Evolutionary conservation across 2,113 vertebrate species (phyloP), one percentile per base, ranked within the genome.

Genomic region (Carassius auratus): DNA sequence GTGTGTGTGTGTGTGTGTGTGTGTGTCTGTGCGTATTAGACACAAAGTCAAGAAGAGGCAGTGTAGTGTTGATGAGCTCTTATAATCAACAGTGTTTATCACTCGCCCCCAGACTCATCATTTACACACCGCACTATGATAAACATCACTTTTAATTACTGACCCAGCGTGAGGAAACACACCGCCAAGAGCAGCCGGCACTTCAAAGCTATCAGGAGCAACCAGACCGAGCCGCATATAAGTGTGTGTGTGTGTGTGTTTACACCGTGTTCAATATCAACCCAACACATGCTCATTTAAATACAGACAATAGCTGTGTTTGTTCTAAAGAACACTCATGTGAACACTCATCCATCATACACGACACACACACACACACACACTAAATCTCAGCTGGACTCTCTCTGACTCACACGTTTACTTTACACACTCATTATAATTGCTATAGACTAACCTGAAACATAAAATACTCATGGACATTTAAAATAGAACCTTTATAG

Each of bases 211-310:
- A 83, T 83, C 81, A 73, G 66, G 33, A 42, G 21, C 12, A 59
- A 59, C 15, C 81, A 83, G 81, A 71, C 33, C 36, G 33, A 77
- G 52, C 30, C 17, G 5, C 8, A 64, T 48, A 42, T 23, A 8
- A 33, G 17, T 38, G 12, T 59, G 26, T 59, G 76, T 36, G 38
- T 33, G 50, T 19, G 17, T 76, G 75, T 55, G 75, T 48, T 23
- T 26, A 81, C 61, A 68, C 42, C 13, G 1, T 69, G 26, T 38
- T n/a, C 66, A 42, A n/a, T 36, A 50, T 55, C 68, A 73, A n/a
- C 66, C 21, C 68, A 57, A 83, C 68, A 83, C 81, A 73, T 83
- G 81, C 81, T 83, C 81, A 83, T 83, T 83, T 83, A 83, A 83
- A 74, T 83, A 71, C 48, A 73, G 19, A 73, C 81, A 83, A 83